Evolutionary conservation across 2,888 invertebrate species (phyloP), one percentile per base, ranked within the genome.

Genomic region (Alentia gelatinosa): DNA sequence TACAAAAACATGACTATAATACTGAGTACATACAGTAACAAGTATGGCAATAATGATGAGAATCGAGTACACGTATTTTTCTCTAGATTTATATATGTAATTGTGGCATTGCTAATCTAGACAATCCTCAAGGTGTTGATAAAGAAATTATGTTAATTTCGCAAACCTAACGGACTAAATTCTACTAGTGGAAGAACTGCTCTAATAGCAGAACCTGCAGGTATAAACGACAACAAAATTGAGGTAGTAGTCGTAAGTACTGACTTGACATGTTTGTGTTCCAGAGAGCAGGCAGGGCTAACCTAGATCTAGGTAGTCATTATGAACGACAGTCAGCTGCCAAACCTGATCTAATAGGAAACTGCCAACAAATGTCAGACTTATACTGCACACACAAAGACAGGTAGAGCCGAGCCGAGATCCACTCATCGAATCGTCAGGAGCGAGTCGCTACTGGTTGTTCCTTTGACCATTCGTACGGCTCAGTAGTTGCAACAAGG

Each of bases 251-350:
- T 47, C 19, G 47, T 47, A 7, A 12, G 47, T 47, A 7, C 19
- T 56, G 56, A n/a, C n/a, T 4, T 74, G 33, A 26, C 30, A 33
- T 74, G 4, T 5, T 4, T 74, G 68, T 75, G 19, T 79, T 79
- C 35, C 79, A 79, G 79, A n/a, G 79, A 79, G 79, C 79, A 79
- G 79, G 79, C 79, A 35, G 79, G 79, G 37, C 39, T 79, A 26
- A 79, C 79, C 39, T 79, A 79, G 23, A 39, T 9, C 23, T 19
- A 7, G 37, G 79, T 79, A 3, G 30, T 33, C n/a, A 63, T 33
- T 3, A 74, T 35, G 35, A 19, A 33, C 35, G 15, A 35, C 4
- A 12, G 15, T 37, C 9, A 79, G 79, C 79, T 79, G 79, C 79
- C 79, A 79, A 79, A 79, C 79, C 39, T 79, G 37, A 79, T 39